Base-by-base conservation (phyloP, 2,797 vertebrate genomes). In the Meda fulgida region DNA sequence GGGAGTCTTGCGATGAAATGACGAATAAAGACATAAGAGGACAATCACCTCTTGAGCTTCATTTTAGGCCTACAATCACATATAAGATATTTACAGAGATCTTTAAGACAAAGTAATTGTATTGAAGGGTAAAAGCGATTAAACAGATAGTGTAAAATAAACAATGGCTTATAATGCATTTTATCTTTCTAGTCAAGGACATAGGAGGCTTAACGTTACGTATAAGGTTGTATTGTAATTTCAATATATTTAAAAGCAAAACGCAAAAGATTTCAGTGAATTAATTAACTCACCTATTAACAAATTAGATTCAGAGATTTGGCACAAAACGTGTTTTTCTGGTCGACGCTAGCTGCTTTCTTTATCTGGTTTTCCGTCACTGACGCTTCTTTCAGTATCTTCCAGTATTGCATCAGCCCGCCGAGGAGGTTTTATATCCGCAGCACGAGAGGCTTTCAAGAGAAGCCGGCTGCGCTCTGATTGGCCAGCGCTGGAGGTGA, bases 401-500 rank as follows among this genome's bases (percentile, higher is more conserved):
- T 13, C 58, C 53, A 71, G 87, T 93, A 88, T 96, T 96, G 95
- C 95, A 95, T 95, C 95, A 96, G 94, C 92, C 89, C 65, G 72
- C n/a, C 67, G 80, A 67, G 78, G 84, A 34, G 46, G 88, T 89
- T 95, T 90, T 96, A 95, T 95, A 95, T 91, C 90, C 71, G 81
- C 85, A 23, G 76, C 89, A 90, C 66, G 63, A 90, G 90, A 92
- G 92, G 94, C 76, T 69, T 84, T 69, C 34, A 84, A 87, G 40
- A 84, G 90, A 87, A 92, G 89, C 92, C 94, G 93, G 92, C 88
- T 86, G n/a, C 76, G 23, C 89, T 87, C 89, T 18, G 92, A 96
- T 96, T 96, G 95, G 95, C 14, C 31, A 88, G 83, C 7, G 18
- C 67, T 86, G 94, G 93, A 95, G 95, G 95, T 94, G 95, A 93